phyloP scores from a whole-genome alignment of 2,797 vertebrate species.

The Simalia tracyae region DNA sequence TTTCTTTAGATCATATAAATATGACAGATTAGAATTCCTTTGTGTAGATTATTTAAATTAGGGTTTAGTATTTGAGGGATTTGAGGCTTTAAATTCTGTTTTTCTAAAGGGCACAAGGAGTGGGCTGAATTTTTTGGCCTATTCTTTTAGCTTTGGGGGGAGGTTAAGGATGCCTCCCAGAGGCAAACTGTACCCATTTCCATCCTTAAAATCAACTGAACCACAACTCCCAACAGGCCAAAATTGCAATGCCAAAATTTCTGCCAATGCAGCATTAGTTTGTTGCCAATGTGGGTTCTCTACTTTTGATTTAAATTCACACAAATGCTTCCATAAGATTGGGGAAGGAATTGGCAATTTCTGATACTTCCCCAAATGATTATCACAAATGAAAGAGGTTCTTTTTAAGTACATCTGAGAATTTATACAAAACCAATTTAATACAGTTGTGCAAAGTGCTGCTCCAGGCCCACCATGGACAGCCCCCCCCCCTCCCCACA shows the following conservation, averaged over 20 bases:
- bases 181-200: not conserved
- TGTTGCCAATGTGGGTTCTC: not conserved
- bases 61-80: not conserved
- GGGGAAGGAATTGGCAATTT: not conserved
- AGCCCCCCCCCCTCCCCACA: not conserved
- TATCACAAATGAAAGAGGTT: not conserved
- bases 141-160: not conserved
- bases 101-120: not conserved
- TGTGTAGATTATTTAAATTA: not conserved
- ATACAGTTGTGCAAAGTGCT: not conserved
- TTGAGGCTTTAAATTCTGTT: not conserved
- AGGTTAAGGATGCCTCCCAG: not conserved
- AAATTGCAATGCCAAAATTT: not conserved
- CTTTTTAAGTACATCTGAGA: not conserved
- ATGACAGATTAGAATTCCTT: not conserved
- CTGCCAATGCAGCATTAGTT: not conserved
- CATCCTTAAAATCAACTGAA: not conserved
- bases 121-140: not conserved
- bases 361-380: not conserved
- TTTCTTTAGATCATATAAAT: not conserved
- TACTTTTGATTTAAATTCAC: not conserved
- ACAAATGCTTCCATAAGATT: not conserved
- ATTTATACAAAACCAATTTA: not conserved
- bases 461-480: not conserved
- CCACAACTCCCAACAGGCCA: not conserved